Evolutionary conservation across 2,888 invertebrate genomes (phyloP), one percentile per base, ranked within the genome.

Genomic region (Eupeodes latifasciatus): DNA sequence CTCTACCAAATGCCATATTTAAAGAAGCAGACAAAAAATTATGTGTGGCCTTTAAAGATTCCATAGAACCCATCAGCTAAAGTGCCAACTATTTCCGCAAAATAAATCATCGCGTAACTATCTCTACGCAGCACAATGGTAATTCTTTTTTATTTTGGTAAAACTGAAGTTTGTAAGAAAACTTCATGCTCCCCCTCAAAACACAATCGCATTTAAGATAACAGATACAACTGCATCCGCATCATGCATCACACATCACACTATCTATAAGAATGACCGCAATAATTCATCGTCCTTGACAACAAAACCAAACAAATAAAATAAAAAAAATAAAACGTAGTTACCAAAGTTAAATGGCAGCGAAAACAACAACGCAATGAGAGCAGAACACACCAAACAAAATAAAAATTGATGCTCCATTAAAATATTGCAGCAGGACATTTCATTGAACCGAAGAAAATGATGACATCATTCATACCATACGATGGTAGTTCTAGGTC

Each of bases 231-330:
- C 64, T 85, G 88, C 88, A 88, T 88, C 74, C 84, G 67, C 75
- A 81, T 59, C 75, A 81, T 59, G 49, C 59, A 61, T 40, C 40
- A 9, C 40, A 40, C 9, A 5, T 5, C 49, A 64, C 80, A 72
- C 49, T 3, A 2, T 34, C 14, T 27, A 51, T 12, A 64, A 53
- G 51, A 81, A 88, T 85, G 81, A 85, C 88, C 85, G 88, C 85
- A 88, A 88, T 88, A 88, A 88, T 74, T 88, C 88, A 88, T 88
- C 88, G 88, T 88, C 85, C 88, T 88, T 88, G 85, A 88, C 88
- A 85, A 75, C 78, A 85, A 78, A 88, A 74, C 77, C 61, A 77
- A 59, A 40, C 53, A 77, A 77, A 40, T 40, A 69, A 47, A 34
- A 51, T 55, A 14, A 66, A 57, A 14, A 40, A 44, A 51, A 44